Evolutionary conservation across 2,113 vertebrate genomes (phyloP).

Genomic region (Lepus europaeus): DNA sequence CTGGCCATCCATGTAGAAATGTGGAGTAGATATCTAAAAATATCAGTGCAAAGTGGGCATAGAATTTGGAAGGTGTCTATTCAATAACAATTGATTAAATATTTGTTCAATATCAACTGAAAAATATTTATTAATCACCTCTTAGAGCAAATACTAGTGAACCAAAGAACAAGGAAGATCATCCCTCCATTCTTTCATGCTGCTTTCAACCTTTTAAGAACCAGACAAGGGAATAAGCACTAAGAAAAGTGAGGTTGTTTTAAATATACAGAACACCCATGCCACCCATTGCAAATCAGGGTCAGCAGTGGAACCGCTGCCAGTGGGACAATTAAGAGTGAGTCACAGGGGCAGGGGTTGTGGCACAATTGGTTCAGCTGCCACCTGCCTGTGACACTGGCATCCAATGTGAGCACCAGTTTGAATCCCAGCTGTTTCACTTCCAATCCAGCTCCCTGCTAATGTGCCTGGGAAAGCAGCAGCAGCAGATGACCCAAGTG

Average conservation of each 20-base stretch:
- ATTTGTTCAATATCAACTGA: neutral
- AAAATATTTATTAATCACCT: neutral
- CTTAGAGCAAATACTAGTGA: neutral
- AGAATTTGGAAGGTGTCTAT: slow-evolving; percentile 6
- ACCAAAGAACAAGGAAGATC: neutral
- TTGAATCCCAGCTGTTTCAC: too few relatives aligned
- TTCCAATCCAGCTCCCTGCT: too few relatives aligned
- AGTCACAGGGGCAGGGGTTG: too few relatives aligned
- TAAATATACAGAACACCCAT: neutral
- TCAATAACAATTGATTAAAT: neutral
- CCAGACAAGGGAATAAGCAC: neutral
- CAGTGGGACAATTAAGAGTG: neutral
- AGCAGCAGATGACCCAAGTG: too few relatives aligned
- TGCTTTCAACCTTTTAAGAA: neutral
- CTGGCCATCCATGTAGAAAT: neutral
- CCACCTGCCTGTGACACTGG: too few relatives aligned
- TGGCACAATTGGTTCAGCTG: too few relatives aligned
- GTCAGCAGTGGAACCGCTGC: neutral
- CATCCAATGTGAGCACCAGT: too few relatives aligned
- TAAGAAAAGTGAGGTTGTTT: neutral
- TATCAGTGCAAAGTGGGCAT: neutral
- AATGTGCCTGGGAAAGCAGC: too few relatives aligned
- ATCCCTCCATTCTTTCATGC: neutral
- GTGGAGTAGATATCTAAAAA: neutral
- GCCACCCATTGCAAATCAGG: neutral